A percentile compares a stretch with the other conserved stretches of the same genome.
phyloP scores from a whole-genome alignment of 2,113 vertebrate genomes.

The Trochalopteron elliotii region DNA sequence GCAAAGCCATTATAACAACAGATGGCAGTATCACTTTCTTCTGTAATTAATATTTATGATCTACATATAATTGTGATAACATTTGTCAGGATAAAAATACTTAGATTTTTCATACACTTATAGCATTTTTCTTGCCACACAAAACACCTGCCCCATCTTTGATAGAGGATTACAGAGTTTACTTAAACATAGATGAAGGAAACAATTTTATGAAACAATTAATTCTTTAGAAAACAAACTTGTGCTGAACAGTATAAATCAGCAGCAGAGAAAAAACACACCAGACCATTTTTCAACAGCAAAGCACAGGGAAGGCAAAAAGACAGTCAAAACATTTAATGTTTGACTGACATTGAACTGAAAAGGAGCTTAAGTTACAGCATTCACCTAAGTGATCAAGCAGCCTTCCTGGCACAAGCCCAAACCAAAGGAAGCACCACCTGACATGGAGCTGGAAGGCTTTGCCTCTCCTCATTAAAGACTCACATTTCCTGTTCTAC shows the following conservation, averaged over 20 bases:
- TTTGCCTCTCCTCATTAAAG: not conserved
- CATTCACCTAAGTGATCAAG: not conserved
- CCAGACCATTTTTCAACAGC: not conserved
- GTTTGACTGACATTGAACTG: not conserved
- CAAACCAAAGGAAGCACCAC: not conserved
- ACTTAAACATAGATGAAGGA: not conserved
- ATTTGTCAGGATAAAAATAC: not conserved
- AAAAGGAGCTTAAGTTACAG: not conserved
- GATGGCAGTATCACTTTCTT: not conserved
- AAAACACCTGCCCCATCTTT: not conserved
- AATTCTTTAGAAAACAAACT: not conserved
- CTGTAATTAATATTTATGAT: not conserved
- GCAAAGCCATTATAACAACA: not conserved
- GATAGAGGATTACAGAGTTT: not conserved
- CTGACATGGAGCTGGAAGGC: not conserved
- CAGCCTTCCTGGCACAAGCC: not conserved
- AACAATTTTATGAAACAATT: not conserved
- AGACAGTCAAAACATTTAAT: not conserved
- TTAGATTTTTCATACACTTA: not conserved
- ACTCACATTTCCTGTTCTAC: conserved; percentile 23
- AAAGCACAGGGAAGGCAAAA: not conserved
- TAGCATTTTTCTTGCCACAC: not conserved
- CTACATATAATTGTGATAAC: not conserved
- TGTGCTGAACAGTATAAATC: not conserved
- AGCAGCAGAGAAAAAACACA: not conserved